These are phyloP conservation scores for Leptobrachium leishanense DNA, from an alignment of 2,113 vertebrate species.

Conservation along the genomic window DNA sequence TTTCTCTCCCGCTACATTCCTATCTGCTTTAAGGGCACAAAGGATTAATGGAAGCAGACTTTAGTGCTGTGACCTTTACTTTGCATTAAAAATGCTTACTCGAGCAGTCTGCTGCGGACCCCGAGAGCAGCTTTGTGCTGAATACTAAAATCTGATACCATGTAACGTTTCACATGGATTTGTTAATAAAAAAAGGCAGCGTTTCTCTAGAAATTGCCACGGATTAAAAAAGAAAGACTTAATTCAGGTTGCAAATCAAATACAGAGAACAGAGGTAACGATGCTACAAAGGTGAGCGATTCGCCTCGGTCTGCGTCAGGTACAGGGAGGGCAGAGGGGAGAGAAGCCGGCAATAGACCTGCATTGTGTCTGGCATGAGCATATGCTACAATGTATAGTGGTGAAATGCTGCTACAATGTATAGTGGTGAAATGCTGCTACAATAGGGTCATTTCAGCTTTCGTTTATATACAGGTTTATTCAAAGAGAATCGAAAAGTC, in stretches of 20 bases:
- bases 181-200: slow-evolving; percentile 40
- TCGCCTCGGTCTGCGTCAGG: too few relatives aligned
- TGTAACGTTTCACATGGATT: slow-evolving; percentile 48
- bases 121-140: slow-evolving; percentile 68
- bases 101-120: slow-evolving; percentile 65
- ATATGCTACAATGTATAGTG: too few relatives aligned
- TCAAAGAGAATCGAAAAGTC: too few relatives aligned
- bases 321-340: too few relatives aligned
- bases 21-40: slow-evolving; percentile 71
- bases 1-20: slow-evolving; percentile 66
- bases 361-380: too few relatives aligned
- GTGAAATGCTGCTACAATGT: too few relatives aligned
- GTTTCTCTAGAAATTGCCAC: slow-evolving; percentile 40
- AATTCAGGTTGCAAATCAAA: slow-evolving; percentile 24
- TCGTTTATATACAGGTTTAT: too few relatives aligned
- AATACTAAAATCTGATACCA: slow-evolving; percentile 58
- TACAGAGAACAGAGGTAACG: neutral
- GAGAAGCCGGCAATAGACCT: too few relatives aligned
- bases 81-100: slow-evolving; percentile 76
- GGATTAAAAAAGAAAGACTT: slow-evolving; percentile 13
- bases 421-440: too few relatives aligned
- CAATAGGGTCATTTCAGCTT: too few relatives aligned
- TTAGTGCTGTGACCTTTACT: slow-evolving; percentile 71
- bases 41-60: slow-evolving; percentile 78
- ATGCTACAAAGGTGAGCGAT: too few relatives aligned